A percentile compares a stretch with the other conserved stretches of the same genome.
Evolutionary conservation across 2,797 vertebrate genomes (phyloP).

Genomic region (Esox masquinongy): DNA sequence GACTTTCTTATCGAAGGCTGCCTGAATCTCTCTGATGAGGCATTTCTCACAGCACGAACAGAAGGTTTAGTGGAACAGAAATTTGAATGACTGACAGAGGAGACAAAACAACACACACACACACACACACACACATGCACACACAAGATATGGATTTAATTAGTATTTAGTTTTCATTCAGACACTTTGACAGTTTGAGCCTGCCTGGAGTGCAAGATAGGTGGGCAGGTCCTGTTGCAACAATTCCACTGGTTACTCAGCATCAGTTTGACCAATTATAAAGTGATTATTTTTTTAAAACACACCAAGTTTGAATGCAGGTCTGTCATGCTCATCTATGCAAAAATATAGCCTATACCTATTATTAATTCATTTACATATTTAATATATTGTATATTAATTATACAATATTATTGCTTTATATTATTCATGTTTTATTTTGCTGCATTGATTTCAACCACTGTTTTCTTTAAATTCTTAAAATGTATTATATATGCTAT

Average conservation of each 20-base stretch:
- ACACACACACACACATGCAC: neutral
- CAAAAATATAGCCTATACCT: too few relatives aligned
- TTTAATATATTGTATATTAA: too few relatives aligned
- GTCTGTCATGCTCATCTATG: neutral
- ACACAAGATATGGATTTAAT: neutral
- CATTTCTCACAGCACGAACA: neutral
- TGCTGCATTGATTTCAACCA: too few relatives aligned
- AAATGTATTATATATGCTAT: too few relatives aligned
- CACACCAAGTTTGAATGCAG: neutral
- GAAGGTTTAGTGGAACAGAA: neutral
- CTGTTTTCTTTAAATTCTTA: too few relatives aligned
- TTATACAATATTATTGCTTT: too few relatives aligned
- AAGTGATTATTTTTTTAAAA: too few relatives aligned
- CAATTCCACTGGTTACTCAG: neutral
- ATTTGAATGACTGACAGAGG: neutral
- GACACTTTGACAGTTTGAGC: neutral
- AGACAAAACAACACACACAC: neutral
- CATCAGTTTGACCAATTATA: neutral
- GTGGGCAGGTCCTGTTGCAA: neutral
- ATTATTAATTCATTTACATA: too few relatives aligned
- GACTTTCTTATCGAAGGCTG: slow-evolving; percentile 23
- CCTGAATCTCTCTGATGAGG: slow-evolving; percentile 17
- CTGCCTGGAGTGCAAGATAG: neutral
- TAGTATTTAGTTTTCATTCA: neutral
- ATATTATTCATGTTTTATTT: too few relatives aligned